Conservation (phyloP, 2,888 invertebrate species). For the Eulithis prunata region DNA sequence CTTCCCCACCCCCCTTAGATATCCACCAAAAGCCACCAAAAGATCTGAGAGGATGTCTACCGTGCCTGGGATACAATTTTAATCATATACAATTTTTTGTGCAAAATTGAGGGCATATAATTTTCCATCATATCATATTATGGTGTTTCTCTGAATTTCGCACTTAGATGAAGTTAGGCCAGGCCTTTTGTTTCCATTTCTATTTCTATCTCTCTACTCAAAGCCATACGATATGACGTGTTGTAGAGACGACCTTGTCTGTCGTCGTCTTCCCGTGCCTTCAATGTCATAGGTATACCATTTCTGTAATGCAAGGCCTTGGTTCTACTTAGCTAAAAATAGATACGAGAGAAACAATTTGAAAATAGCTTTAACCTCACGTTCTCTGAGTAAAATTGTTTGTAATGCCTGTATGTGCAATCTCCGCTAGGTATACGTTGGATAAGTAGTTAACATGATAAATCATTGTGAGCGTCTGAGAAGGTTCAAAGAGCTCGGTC, state of each 20-base stretch:
- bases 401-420: constrained; percentile 31
- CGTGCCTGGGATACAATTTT: too few relatives aligned
- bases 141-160: too few relatives aligned
- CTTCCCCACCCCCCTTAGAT: too few relatives aligned
- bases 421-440: constrained; percentile 41
- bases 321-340: constrained; percentile 18
- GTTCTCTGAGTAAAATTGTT: constrained; percentile 31
- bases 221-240: neutral
- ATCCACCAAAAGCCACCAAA: too few relatives aligned
- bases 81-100: too few relatives aligned
- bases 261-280: constrained; percentile 14
- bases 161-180: neutral
- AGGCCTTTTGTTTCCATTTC: constrained; percentile 7
- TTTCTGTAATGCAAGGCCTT: constrained; percentile 19
- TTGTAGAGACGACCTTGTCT: constrained; percentile 20
- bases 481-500: constrained; percentile 48
- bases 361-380: constrained; percentile 15
- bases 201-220: constrained; percentile 15
- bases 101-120: too few relatives aligned
- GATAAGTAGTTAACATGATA: constrained; percentile 46
- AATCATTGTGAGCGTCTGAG: constrained; percentile 51
- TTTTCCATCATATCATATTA: too few relatives aligned
- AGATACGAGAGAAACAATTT: constrained; percentile 12
- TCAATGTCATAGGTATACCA: constrained; percentile 26
- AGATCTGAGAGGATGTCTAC: too few relatives aligned